These are phyloP conservation scores for Oreochromis niloticus DNA, from an alignment of 2,113 vertebrate genomes.

Conservation along the genomic window DNA sequence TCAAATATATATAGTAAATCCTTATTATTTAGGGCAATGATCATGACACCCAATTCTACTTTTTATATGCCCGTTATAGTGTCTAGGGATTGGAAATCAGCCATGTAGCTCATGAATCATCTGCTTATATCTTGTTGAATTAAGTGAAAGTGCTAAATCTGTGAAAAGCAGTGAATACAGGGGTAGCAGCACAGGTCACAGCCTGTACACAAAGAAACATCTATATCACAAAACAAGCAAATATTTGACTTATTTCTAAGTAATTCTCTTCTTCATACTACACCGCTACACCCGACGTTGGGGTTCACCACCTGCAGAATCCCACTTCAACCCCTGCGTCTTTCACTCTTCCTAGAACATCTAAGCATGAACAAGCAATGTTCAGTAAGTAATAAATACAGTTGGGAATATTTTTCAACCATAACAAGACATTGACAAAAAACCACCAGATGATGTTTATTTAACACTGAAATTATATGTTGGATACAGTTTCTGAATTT, in stretches of 20 bases:
- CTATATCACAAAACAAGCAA: neutral
- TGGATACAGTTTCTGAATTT: neutral
- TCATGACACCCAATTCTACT: neutral
- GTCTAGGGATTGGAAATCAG: neutral
- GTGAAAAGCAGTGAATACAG: neutral
- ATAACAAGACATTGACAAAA: neutral
- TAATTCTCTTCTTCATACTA: neutral
- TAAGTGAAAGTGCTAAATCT: neutral
- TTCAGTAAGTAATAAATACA: neutral
- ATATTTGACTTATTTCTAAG: neutral
- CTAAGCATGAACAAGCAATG: neutral
- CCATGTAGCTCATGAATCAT: neutral
- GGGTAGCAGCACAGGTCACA: neutral
- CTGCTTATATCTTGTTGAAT: neutral
- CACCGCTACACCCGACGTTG: neutral
- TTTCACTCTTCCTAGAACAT: neutral
- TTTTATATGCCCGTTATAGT: neutral
- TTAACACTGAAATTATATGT: neutral
- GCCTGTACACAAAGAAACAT: neutral
- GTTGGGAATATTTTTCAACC: neutral
- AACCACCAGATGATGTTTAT: neutral
- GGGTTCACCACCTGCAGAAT: neutral
- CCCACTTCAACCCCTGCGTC: neutral
- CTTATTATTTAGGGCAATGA: accelerated
- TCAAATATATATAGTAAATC: neutral